Percentiles rank a stretch among this genome's conserved stretches.
These are phyloP conservation scores for Sterrhoptilus dennistouni DNA, from an alignment of 2,113 vertebrate species.

Conservation along the genomic window DNA sequence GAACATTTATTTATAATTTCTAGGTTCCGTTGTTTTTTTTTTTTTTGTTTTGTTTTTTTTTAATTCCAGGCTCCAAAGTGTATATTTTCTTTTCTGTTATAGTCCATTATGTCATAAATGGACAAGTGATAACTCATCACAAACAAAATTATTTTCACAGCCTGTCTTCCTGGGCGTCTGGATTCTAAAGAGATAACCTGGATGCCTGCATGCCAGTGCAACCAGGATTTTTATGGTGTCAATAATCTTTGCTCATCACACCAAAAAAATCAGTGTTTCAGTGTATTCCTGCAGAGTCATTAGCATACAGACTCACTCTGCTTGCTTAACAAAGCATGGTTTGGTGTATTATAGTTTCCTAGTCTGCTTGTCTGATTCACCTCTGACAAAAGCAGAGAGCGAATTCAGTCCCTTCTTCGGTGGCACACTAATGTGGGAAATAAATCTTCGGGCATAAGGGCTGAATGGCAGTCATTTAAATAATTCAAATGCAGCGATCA, in stretches of 20 bases:
- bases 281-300: slow-evolving; percentile 70
- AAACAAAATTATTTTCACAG: slow-evolving; percentile 63
- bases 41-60: background rate
- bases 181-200: slow-evolving; percentile 70
- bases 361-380: slow-evolving; percentile 50
- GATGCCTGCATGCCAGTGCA: slow-evolving; percentile 64
- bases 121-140: slow-evolving; percentile 38
- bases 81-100: slow-evolving; percentile 4
- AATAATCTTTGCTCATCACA: slow-evolving; percentile 73
- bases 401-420: slow-evolving; percentile 24
- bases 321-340: slow-evolving; percentile 76
- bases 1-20: background rate
- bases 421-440: slow-evolving; percentile 27
- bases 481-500: slow-evolving; percentile 51
- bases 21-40: background rate
- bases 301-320: slow-evolving; percentile 71
- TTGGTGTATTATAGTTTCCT: slow-evolving; percentile 48
- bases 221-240: slow-evolving; percentile 75
- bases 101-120: slow-evolving; percentile 26
- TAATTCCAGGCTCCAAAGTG: background rate
- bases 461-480: slow-evolving; percentile 64
- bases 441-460: slow-evolving; percentile 58
- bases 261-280: slow-evolving; percentile 63
- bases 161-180: slow-evolving; percentile 62
- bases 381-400: slow-evolving; percentile 58